A percentile compares a stretch with the other conserved stretches of the same genome.
phyloP scores from a whole-genome alignment of 2,888 invertebrate species.

The Lomographa bimaculata region DNA sequence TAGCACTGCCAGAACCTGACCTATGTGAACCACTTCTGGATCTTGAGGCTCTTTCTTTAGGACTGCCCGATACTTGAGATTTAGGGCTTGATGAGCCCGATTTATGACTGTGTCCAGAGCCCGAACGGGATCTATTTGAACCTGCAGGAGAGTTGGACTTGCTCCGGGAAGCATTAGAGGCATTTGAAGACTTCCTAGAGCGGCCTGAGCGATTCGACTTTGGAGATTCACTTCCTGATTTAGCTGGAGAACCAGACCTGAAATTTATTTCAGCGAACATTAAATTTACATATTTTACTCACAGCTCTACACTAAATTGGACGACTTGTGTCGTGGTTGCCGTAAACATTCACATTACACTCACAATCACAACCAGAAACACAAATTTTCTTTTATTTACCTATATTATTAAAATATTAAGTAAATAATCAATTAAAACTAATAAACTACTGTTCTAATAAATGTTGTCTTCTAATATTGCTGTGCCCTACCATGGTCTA shows the following conservation, averaged over 20 bases:
- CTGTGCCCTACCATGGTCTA: too few species aligned
- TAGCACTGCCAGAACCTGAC: conserved; percentile 55
- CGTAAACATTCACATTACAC: too few species aligned
- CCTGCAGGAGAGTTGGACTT: conserved; percentile 72
- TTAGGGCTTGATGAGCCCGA: conserved; percentile 73
- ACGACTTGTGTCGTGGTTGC: too few species aligned
- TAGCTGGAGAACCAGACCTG: conserved; percentile 68
- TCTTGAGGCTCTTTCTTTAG: conserved; percentile 55
- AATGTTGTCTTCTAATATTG: too few species aligned
- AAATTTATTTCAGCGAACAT: too few species aligned
- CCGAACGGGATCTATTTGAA: conserved; percentile 70
- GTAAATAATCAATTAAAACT: too few species aligned
- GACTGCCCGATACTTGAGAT: conserved; percentile 71
- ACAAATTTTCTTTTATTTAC: too few species aligned
- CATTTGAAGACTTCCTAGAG: conserved; percentile 66
- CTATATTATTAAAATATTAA: too few species aligned
- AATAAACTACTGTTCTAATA: too few species aligned
- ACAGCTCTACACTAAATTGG: too few species aligned
- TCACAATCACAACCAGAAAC: too few species aligned
- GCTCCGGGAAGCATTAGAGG: conserved; percentile 64
- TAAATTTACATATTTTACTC: too few species aligned
- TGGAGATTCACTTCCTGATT: conserved; percentile 73
- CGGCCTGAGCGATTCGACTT: conserved; percentile 62
- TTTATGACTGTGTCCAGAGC: conserved; percentile 71
- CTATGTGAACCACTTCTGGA: conserved; percentile 67